phyloP scores from a whole-genome alignment of 2,113 vertebrate genomes.

The Poicephalus gulielmi region DNA sequence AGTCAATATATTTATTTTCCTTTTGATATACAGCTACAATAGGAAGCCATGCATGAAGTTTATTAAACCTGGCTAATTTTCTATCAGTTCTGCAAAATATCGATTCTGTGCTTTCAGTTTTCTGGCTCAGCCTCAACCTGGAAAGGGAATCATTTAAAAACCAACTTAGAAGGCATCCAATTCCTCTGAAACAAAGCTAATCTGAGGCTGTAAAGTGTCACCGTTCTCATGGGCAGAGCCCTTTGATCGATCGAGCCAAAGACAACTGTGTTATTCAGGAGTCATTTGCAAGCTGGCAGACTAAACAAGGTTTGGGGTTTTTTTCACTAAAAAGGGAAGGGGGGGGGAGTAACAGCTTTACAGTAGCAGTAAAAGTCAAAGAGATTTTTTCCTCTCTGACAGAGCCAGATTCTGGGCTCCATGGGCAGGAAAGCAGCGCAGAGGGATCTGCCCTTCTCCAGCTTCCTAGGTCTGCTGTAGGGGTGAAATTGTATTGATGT shows the following conservation, averaged over 20 bases:
- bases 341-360: conserved; percentile 3
- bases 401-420: background rate
- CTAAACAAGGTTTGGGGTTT: background rate
- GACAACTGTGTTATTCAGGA: conserved; percentile 58
- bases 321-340: background rate
- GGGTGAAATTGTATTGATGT: background rate
- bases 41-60: conserved; percentile 62
- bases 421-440: background rate
- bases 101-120: conserved; percentile 4
- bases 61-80: conserved; percentile 68
- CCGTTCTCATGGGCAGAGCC: background rate
- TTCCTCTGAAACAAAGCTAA: conserved; percentile 20
- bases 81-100: conserved; percentile 62
- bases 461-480: accelerated
- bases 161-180: background rate
- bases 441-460: background rate
- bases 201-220: background rate
- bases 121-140: conserved; percentile 18
- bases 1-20: conserved; percentile 66
- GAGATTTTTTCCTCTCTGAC: background rate
- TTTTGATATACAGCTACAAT: conserved; percentile 52
- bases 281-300: conserved; percentile 58
- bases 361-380: conserved; percentile 12
- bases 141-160: background rate
- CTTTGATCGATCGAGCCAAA: conserved; percentile 44